A percentile compares a stretch with the other conserved stretches of the same genome.
Conservation (phyloP, 1,140 invertebrate genomes). For the Holotrichia oblita region DNA sequence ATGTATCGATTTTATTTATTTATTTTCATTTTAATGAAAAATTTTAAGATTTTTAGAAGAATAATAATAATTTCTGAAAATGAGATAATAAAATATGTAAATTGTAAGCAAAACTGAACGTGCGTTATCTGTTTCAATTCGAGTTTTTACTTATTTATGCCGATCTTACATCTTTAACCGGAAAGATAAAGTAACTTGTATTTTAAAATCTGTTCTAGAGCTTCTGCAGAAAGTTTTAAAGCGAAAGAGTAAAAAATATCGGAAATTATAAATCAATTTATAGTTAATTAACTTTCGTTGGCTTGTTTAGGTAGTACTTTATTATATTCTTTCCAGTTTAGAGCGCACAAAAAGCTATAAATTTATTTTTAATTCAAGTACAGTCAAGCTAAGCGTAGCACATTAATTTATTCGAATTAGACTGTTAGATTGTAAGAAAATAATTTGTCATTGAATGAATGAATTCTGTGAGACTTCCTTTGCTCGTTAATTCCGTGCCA, state of each 20-base stretch:
- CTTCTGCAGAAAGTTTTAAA: too few relatives aligned
- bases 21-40: too few relatives aligned
- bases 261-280: background rate
- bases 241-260: background rate
- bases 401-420: conserved; percentile 23
- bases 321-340: background rate
- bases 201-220: too few relatives aligned
- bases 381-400: background rate
- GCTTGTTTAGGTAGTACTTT: background rate
- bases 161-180: too few relatives aligned
- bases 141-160: too few relatives aligned
- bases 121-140: too few relatives aligned
- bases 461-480: conserved; percentile 25
- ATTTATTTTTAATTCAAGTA: background rate
- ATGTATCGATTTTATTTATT: too few relatives aligned
- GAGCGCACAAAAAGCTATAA: background rate
- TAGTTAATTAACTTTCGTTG: background rate
- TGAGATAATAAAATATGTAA: too few relatives aligned
- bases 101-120: background rate
- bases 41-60: too few relatives aligned
- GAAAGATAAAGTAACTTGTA: too few relatives aligned
- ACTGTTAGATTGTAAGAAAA: background rate
- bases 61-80: too few relatives aligned
- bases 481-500: conserved; percentile 28
- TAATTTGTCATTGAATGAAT: conserved; percentile 21